Evolutionary conservation across 2,113 vertebrate species (phyloP), one percentile per base, ranked within the genome.

Genomic region (Proteles cristata): DNA sequence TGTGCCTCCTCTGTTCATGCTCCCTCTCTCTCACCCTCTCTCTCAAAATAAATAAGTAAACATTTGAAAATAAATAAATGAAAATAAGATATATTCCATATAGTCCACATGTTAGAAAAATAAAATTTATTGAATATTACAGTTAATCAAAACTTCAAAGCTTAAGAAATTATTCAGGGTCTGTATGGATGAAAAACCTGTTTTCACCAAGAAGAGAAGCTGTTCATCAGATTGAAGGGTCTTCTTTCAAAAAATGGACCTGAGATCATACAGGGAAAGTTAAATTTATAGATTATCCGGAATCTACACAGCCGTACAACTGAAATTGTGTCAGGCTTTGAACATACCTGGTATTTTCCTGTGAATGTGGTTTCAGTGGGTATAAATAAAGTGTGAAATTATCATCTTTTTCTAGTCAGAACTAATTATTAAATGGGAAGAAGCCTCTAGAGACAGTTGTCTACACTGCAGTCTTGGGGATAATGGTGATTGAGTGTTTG

Each of bases 391-490:
- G 4, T 35, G 65, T 14, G 9, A 81, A 45, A 19, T 45, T 50
- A 12, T 1, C 28, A 84, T 25, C 2, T 19, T n/a, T 50, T 33
- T 35, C 45, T 65, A 73, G 1, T 50, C 43, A 50, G 48, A 92
- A 33, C 15, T 19, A 55, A 25, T 81, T 55, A 68, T 25, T 84
- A 21, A 55, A 48, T 90, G 7, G 16, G 31, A 90, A 90, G 12
- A 28, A 43, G 8, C 6, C n/a, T 15, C 4, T 28, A 26, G 74
- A n/a, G 17, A 26, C 63, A 79, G 33, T 50, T 53, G 25, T 26
- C 65, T 39, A 43, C 33, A 0, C 15, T n/a, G 9, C 6, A 5
- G 6, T 5, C 11, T 77, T 35, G 12, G 17, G 15, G 11, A 2
- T 12, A 19, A 4, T 21, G 8, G 25, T 39, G 2, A 3, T 31